A percentile compares a stretch with the other conserved stretches of the same genome.
Evolutionary conservation across 2,888 invertebrate species (phyloP).

Genomic region (Syritta pipiens): DNA sequence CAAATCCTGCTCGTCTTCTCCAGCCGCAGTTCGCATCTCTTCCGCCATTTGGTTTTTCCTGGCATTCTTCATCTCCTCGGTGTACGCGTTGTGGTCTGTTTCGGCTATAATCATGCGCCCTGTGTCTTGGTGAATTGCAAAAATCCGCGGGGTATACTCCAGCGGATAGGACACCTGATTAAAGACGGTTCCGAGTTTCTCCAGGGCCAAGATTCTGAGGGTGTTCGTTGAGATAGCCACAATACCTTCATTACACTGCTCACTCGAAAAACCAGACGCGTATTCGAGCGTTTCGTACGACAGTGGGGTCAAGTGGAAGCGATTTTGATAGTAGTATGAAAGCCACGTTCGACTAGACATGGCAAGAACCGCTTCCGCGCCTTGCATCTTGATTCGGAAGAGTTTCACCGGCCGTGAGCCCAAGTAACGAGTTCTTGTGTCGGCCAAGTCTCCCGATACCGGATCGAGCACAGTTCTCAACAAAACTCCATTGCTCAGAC

Average conservation of each 20-base stretch:
- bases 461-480: conserved; percentile 96
- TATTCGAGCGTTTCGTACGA: conserved; percentile 98
- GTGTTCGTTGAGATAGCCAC: conserved; percentile 99
- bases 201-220: conserved; percentile 96
- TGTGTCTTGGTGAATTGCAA: conserved; percentile 94
- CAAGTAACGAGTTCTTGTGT: conserved; percentile 97
- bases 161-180: conserved; percentile 96
- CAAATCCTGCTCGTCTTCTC: conserved; percentile 95
- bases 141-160: conserved; percentile 97
- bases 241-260: conserved; percentile 99
- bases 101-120: conserved; percentile 95
- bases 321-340: conserved; percentile 98
- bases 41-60: conserved; percentile 97
- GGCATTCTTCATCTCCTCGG: conserved; percentile 96
- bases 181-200: conserved; percentile 98
- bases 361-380: conserved; percentile 96
- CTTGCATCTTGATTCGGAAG: conserved; percentile 97
- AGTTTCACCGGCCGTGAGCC: conserved; percentile 97
- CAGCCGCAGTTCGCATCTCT: conserved; percentile 98
- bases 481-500: conserved; percentile 96
- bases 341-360: conserved; percentile 99
- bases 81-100: conserved; percentile 99
- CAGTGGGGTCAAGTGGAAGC: conserved; percentile 95
- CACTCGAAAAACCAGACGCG: conserved; percentile 96
- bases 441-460: conserved; percentile 97